phyloP scores from a whole-genome alignment of 2,888 invertebrate genomes.

The Troides oblongomaculatus region DNA sequence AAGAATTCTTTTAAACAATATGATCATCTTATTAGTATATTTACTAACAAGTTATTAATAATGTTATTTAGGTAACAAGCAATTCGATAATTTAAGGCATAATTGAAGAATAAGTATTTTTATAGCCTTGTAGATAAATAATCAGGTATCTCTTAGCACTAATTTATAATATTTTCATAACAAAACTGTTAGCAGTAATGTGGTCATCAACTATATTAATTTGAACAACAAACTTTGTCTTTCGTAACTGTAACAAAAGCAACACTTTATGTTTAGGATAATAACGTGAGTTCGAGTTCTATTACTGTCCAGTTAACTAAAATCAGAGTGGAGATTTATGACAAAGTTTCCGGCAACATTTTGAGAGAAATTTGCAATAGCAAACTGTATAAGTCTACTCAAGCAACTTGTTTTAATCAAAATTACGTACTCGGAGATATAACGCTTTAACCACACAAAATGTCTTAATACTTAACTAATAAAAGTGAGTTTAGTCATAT shows the following conservation, averaged over 20 bases:
- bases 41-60: too few relatives aligned
- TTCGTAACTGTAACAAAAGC: background rate
- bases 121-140: too few relatives aligned
- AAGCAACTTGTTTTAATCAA: slow-evolving; percentile 13
- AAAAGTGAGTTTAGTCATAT: too few relatives aligned
- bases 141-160: too few relatives aligned
- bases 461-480: background rate
- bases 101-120: too few relatives aligned
- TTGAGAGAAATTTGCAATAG: background rate
- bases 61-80: too few relatives aligned
- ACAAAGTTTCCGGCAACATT: slow-evolving; percentile 8
- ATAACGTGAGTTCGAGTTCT: background rate
- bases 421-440: slow-evolving; percentile 6
- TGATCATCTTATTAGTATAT: too few relatives aligned
- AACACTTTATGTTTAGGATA: background rate
- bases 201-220: slow-evolving; percentile 3
- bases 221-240: background rate
- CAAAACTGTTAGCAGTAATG: background rate
- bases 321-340: background rate
- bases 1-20: too few relatives aligned
- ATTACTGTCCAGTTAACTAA: background rate
- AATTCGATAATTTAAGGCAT: too few relatives aligned
- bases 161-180: too few relatives aligned
- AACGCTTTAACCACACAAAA: background rate
- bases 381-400: slow-evolving; percentile 12